These are phyloP conservation scores for Geotrupes spiniger DNA, from an alignment of 2,888 invertebrate species.

Conservation along the genomic window DNA sequence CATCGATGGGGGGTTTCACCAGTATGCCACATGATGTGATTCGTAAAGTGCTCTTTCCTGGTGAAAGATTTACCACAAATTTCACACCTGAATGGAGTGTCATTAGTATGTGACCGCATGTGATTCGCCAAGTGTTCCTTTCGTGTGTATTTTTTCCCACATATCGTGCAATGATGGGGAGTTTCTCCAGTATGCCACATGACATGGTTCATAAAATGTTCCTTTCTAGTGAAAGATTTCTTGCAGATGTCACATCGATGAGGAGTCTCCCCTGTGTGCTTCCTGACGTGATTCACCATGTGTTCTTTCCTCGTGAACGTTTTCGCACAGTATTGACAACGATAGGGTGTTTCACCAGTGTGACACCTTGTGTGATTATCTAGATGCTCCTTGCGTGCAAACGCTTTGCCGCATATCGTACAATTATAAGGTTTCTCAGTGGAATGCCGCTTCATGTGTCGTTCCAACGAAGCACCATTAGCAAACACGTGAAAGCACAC, in stretches of 20 bases:
- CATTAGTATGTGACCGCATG: slow-evolving; percentile 84
- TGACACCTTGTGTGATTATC: slow-evolving; percentile 78
- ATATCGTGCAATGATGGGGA: slow-evolving; percentile 82
- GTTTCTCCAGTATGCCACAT: slow-evolving; percentile 85
- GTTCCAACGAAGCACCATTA: slow-evolving; percentile 66
- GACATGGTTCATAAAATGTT: slow-evolving; percentile 77
- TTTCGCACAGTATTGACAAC: slow-evolving; percentile 71
- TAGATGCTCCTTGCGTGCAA: slow-evolving; percentile 82
- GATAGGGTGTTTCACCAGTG: slow-evolving; percentile 78
- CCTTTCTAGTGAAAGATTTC: slow-evolving; percentile 74
- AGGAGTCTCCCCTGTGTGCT: slow-evolving; percentile 74
- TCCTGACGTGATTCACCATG: slow-evolving; percentile 75
- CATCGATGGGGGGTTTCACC: slow-evolving; percentile 72
- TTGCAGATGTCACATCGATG: slow-evolving; percentile 76
- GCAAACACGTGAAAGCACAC: slow-evolving; percentile 74
- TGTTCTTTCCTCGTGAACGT: slow-evolving; percentile 75
- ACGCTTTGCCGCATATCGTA: slow-evolving; percentile 81
- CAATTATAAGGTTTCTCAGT: slow-evolving; percentile 85
- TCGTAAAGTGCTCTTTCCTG: slow-evolving; percentile 86
- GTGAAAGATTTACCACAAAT: slow-evolving; percentile 87
- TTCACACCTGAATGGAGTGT: slow-evolving; percentile 78
- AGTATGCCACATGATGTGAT: slow-evolving; percentile 87
- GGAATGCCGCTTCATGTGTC: slow-evolving; percentile 77
- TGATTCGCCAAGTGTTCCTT: slow-evolving; percentile 87
- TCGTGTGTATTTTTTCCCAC: slow-evolving; percentile 84